Evolutionary conservation across 2,797 vertebrate species (phyloP), one percentile per base, ranked within the genome.

Genomic region (Phalloptychus januarius): DNA sequence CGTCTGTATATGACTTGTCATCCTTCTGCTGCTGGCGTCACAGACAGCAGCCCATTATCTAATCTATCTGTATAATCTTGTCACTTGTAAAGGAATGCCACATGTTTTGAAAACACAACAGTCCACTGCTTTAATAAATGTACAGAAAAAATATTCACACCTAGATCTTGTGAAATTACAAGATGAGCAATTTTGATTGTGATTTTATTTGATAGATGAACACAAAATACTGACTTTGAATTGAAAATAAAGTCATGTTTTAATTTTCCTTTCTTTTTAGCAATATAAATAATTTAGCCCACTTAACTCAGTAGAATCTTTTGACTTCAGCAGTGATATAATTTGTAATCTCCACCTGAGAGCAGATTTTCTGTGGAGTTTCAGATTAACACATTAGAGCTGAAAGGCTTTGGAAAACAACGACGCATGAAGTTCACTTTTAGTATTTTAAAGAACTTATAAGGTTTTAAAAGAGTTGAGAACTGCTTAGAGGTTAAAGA

Each of bases 1-100:
- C 7, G 3, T 71, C 79, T 87, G 71, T 83, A 45, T 80, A 69
- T 79, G 78, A 83, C 77, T 80, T 78, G 76, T 83, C 78, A 42
- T 72, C 82, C 74, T 81, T 73, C 83, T 75, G 79, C 78, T 91
- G 87, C 81, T 81, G 77, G 81, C 44, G 10, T 90, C 82, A 79
- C 46, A 71, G 73, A 82, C 77, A 45, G 63, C 77, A 20, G 82
- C 45, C 65, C 48, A 15, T 86, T 84, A 84, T 85, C 76, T 70
- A 83, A 84, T 72, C 67, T 31, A 45, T 79, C 80, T 86, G 78
- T 85, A n/a, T n/a, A 82, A 72, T 86, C 61, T 71, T 70, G 65
- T 78, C 77, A 74, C 63, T 65, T 36, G 48, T 81, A 89, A 81
- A 89, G 71, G 75, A 80, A 87, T 81, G 45, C 70, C 10, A 58